Base-by-base conservation (phyloP, 2,888 invertebrate genomes). In the Cremastinae sp. region DNA sequence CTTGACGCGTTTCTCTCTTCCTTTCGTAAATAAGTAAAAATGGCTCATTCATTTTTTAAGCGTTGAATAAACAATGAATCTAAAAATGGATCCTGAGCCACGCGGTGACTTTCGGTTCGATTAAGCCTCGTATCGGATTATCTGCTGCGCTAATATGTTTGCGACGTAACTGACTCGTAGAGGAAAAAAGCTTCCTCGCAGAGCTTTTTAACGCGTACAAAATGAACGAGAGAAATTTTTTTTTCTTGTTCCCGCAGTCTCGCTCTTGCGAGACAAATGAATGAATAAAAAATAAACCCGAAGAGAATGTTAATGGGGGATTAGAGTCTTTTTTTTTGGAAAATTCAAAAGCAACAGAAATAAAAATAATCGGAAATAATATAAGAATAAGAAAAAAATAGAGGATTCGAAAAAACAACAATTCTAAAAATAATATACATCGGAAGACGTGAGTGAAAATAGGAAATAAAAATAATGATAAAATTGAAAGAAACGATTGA, bases 81-180 rank as follows among this genome's bases (percentile, higher is more conserved):
- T 75, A 70, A 65, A 59, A 75, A 75, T 70, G n/a, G 18, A 36
- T 12, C 49, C 9, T 34, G 36, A 61, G 53, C 54, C 28, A 54
- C 36, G 28, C n/a, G 18, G 36, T n/a, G 36, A 22, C 51, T 51
- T 53, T 69, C 41, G 41, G 65, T 66, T 73, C 68, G 62, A 62
- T 74, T 47, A 70, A 69, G 59, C 51, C 69, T 54, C 59, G 75
- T 45, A 56, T 62, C 64, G 70, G 58, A 70, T 75, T 75, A 75
- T 75, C 70, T 70, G 45, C 64, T 64, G 8, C 45, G 56, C 65
- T 65, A 65, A 65, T 59, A 64, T 62, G 45, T 43, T 51, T 38
- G 10, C 70, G 64, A 53, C 49, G 66, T 41, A 36, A 20, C 20
- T 47, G 43, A 34, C 58, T 43, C 61, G 59, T 22, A 20, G 38